Evolutionary conservation across 2,888 invertebrate genomes (phyloP).

Genomic region (Suillia variegata): DNA sequence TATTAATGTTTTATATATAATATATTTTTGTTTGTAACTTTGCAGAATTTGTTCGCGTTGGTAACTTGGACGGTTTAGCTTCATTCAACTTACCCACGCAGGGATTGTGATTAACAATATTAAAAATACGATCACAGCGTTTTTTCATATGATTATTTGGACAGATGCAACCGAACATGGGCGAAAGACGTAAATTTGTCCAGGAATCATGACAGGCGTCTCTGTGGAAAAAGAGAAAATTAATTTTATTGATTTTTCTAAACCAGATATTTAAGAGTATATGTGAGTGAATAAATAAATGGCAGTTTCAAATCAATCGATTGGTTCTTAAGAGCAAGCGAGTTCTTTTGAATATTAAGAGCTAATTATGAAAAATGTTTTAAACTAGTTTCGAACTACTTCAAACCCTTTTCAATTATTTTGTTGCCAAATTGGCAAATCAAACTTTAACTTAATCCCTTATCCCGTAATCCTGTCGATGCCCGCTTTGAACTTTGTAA

Average conservation of each 20-base stretch:
- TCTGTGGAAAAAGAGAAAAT: slow-evolving; percentile 62
- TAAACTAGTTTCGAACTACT: too few relatives aligned
- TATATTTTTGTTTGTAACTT: slow-evolving; percentile 24
- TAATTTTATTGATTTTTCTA: too few relatives aligned
- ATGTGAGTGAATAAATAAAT: too few relatives aligned
- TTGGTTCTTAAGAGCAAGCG: too few relatives aligned
- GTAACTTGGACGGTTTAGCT: too few relatives aligned
- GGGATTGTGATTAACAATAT: slow-evolving; percentile 89
- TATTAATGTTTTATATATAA: too few relatives aligned
- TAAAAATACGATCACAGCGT: slow-evolving; percentile 86
- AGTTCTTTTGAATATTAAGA: too few relatives aligned
- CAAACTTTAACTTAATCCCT: too few relatives aligned
- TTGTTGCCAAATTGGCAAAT: not conserved
- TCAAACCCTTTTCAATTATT: not conserved
- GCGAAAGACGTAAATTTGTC: slow-evolving; percentile 83
- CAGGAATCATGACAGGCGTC: slow-evolving; percentile 86
- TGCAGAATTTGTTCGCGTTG: slow-evolving; percentile 26
- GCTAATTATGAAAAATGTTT: too few relatives aligned
- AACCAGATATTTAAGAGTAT: too few relatives aligned
- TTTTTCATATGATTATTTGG: slow-evolving; percentile 88
- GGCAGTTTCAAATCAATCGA: too few relatives aligned
- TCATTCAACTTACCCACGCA: slow-evolving; percentile 85
- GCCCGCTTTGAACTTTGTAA: slow-evolving; percentile 9
- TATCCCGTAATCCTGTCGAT: too few relatives aligned
- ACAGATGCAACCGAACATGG: slow-evolving; percentile 92